phyloP scores from a whole-genome alignment of 2,888 invertebrate species.

The Atethmia centrago region DNA sequence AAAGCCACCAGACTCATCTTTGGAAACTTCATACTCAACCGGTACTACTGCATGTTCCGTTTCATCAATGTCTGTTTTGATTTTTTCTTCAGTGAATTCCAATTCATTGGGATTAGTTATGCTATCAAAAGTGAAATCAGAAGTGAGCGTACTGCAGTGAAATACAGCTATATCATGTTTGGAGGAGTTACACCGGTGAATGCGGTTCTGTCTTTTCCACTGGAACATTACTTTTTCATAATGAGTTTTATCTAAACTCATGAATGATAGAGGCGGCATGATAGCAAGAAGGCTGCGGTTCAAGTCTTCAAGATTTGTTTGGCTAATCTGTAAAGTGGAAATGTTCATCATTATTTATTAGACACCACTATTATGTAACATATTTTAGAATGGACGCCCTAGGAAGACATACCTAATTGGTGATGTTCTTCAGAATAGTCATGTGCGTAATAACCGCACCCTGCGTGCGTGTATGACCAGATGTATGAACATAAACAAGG shows the following conservation, averaged over 20 bases:
- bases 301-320: conserved; percentile 72
- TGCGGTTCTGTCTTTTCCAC: conserved; percentile 76
- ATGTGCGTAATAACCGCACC: too few relatives aligned
- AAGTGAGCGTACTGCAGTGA: conserved; percentile 75
- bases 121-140: conserved; percentile 71
- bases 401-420: too few relatives aligned
- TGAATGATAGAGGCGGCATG: conserved; percentile 75
- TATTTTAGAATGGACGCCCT: too few relatives aligned
- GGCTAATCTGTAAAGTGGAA: conserved; percentile 77
- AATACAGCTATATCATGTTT: conserved; percentile 72
- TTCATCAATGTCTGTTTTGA: conserved; percentile 61
- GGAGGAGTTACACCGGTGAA: conserved; percentile 48
- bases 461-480: too few relatives aligned
- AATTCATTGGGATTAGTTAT: conserved; percentile 55
- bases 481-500: too few relatives aligned
- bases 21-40: conserved; percentile 21
- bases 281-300: conserved; percentile 73
- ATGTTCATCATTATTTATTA: background rate
- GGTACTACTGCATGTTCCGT: conserved; percentile 9
- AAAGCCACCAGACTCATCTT: conserved; percentile 36
- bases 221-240: conserved; percentile 79
- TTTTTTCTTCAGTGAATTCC: conserved; percentile 56
- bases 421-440: too few relatives aligned
- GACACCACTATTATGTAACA: background rate
- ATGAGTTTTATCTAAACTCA: conserved; percentile 71